These are phyloP conservation scores for Drosophila ercepeae DNA, from an alignment of 1,140 invertebrate genomes.

Conservation along the genomic window DNA sequence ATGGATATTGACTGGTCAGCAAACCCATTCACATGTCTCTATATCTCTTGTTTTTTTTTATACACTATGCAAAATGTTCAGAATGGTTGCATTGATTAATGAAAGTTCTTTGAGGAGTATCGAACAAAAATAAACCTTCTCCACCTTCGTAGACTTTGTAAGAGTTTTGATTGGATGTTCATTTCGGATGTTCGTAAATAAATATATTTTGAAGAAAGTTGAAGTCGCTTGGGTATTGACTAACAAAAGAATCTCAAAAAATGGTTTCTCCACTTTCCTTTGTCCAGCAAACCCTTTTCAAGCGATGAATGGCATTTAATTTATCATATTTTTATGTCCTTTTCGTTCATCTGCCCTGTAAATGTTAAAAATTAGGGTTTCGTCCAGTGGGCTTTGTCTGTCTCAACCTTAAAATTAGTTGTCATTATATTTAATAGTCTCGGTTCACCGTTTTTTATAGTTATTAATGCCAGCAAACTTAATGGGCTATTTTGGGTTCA, in stretches of 20 bases:
- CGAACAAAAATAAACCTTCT: conserved; percentile 15
- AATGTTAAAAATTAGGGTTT: conserved; percentile 61
- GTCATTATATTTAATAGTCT: conserved; percentile 63
- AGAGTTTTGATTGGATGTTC: conserved; percentile 34
- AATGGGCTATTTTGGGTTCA: conserved; percentile 44
- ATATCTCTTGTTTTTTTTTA: conserved; percentile 10
- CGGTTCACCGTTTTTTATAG: conserved; percentile 47
- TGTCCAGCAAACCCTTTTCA: conserved; percentile 8
- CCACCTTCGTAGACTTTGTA: conserved; percentile 16
- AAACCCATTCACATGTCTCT: conserved; percentile 1
- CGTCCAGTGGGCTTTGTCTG: conserved; percentile 18
- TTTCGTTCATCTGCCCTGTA: conserved; percentile 14
- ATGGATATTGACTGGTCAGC: conserved; percentile 21
- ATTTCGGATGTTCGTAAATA: conserved; percentile 12
- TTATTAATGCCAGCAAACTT: conserved; percentile 46
- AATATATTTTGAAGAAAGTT: background rate
- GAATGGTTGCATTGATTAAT: conserved; percentile 22
- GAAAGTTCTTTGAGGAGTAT: conserved; percentile 17
- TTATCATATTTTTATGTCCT: conserved; percentile 52
- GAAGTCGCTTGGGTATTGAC: background rate
- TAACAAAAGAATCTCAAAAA: conserved; percentile 3
- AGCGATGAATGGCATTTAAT: conserved; percentile 65
- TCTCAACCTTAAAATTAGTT: conserved; percentile 56
- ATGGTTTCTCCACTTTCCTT: conserved; percentile 17
- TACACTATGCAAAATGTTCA: conserved; percentile 7